A percentile compares a stretch with the other conserved stretches of the same genome.
Conservation (phyloP, 2,113 vertebrate species). For the Petromus typicus region DNA sequence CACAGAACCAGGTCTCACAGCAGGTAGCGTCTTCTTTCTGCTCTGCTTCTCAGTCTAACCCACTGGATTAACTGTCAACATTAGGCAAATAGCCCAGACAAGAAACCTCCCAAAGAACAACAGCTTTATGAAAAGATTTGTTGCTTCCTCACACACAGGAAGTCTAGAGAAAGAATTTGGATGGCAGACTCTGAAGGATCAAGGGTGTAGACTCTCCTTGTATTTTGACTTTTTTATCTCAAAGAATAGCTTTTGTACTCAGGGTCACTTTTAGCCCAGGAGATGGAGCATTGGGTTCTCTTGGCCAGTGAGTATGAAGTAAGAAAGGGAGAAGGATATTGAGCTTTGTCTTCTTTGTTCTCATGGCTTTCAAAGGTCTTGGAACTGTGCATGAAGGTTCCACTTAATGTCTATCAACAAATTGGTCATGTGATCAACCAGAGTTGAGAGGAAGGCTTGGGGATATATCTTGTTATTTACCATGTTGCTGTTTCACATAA, state of each 20-base stretch:
- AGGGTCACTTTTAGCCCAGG: not conserved
- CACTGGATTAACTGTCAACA: not conserved
- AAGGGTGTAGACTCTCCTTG: fast-evolving
- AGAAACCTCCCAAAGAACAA: not conserved
- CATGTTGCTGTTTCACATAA: not conserved
- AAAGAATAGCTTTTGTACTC: not conserved
- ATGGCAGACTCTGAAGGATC: not conserved
- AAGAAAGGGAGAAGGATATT: not conserved
- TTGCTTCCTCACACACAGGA: not conserved
- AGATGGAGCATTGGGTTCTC: not conserved
- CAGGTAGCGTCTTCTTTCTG: not conserved
- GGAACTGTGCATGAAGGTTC: not conserved
- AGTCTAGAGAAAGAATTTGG: not conserved
- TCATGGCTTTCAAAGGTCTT: not conserved
- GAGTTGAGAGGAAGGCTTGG: not conserved
- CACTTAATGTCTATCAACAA: not conserved
- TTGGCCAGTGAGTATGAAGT: not conserved
- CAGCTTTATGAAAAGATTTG: not conserved
- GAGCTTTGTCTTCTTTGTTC: not conserved
- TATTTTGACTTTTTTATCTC: not conserved
- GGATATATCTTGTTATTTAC: not conserved
- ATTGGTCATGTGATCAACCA: not conserved
- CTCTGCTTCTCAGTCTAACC: not conserved
- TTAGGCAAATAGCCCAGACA: not conserved
- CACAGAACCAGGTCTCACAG: not conserved